Percentiles rank a stretch among this genome's conserved stretches.
Conservation (phyloP, 2,113 vertebrate species). For the Urocitellus parryii region DNA sequence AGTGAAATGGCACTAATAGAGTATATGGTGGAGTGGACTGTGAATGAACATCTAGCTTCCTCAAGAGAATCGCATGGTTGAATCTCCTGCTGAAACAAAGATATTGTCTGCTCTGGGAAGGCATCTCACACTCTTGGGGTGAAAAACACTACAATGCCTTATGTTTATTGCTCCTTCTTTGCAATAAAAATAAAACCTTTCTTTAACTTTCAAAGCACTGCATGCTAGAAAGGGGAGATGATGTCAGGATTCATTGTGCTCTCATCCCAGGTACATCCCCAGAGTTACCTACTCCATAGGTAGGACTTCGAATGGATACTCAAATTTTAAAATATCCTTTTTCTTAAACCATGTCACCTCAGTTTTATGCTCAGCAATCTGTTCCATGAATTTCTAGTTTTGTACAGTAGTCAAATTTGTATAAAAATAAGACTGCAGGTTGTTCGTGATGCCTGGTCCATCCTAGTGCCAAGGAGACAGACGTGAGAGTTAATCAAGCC, state of each 20-base stretch:
- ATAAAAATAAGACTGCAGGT: background rate
- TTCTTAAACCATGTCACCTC: background rate
- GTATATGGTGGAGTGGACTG: background rate
- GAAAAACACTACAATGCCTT: constrained; percentile 48
- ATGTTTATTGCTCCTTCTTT: constrained; percentile 49
- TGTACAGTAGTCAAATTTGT: background rate
- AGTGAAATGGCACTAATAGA: background rate
- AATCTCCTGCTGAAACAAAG: background rate
- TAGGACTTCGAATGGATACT: background rate
- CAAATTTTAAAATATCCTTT: background rate
- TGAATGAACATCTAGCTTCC: background rate
- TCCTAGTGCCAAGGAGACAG: background rate
- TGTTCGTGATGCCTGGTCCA: background rate
- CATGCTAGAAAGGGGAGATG: background rate
- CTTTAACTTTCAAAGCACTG: background rate
- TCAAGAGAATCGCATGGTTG: background rate
- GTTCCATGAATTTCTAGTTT: background rate
- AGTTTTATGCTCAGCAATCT: background rate
- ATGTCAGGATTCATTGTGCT: background rate
- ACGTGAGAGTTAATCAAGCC: background rate
- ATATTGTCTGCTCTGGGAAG: background rate
- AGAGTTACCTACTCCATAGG: background rate
- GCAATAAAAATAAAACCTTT: constrained; percentile 4
- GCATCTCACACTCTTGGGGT: background rate
- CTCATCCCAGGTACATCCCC: background rate